Evolutionary conservation across 2,797 vertebrate species (phyloP).

Genomic region (Morelia viridis): DNA sequence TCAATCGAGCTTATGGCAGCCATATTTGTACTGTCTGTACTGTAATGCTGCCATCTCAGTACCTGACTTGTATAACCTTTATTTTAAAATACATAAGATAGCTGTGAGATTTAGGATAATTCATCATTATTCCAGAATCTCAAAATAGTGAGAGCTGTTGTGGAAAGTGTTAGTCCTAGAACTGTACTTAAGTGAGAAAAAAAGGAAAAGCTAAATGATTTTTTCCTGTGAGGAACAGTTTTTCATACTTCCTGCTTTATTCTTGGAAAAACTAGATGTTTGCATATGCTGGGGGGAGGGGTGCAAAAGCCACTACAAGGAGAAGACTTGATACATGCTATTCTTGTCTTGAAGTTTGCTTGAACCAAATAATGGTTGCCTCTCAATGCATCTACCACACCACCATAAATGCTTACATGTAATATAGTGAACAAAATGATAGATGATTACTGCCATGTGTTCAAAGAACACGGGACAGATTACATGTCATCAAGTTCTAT

Average conservation of each 20-base stretch:
- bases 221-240: neutral
- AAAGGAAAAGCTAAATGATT: neutral
- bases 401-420: neutral
- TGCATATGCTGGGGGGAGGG: neutral
- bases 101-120: neutral
- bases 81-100: neutral
- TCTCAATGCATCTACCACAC: neutral
- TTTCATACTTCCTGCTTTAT: neutral
- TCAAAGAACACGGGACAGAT: neutral
- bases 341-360: neutral
- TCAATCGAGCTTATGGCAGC: neutral
- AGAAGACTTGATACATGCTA: neutral
- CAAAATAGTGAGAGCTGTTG: neutral
- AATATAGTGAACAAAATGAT: neutral
- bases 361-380: neutral
- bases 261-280: neutral
- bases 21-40: neutral
- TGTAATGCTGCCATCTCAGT: neutral
- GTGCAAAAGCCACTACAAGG: neutral
- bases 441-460: neutral
- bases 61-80: neutral
- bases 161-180: neutral
- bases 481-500: neutral
- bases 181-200: neutral
- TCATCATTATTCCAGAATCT: neutral